phyloP scores from a whole-genome alignment of 2,888 invertebrate species.

The Drymonia ruficornis region DNA sequence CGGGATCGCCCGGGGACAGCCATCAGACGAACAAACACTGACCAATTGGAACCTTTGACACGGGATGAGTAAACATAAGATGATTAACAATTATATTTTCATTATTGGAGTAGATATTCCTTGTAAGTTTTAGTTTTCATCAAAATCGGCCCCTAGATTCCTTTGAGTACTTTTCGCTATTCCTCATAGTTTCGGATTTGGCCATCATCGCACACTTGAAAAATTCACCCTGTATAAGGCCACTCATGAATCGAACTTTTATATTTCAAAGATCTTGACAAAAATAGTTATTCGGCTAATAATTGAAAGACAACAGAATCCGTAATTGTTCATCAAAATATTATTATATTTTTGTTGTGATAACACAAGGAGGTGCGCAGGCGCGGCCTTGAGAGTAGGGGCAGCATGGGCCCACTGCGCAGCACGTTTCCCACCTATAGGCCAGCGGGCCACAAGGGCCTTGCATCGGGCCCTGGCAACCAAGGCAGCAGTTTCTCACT shows the following conservation, averaged over 20 bases:
- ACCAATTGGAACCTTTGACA: slow-evolving; percentile 37
- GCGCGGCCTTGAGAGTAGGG: slow-evolving; percentile 51
- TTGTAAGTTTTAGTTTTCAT: too few species aligned
- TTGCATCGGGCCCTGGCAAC: slow-evolving; percentile 65
- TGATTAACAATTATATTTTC: not conserved
- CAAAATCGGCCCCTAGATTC: too few species aligned
- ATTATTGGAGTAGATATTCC: too few species aligned
- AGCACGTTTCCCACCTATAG: slow-evolving; percentile 44
- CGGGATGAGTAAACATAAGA: slow-evolving; percentile 24
- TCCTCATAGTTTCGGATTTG: too few species aligned
- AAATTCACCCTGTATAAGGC: too few species aligned
- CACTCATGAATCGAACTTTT: too few species aligned
- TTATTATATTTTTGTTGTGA: slow-evolving; percentile 9
- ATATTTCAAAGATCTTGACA: too few species aligned
- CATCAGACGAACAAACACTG: slow-evolving; percentile 27
- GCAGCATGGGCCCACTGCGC: slow-evolving; percentile 62
- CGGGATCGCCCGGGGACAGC: slow-evolving; percentile 9
- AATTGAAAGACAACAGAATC: too few species aligned
- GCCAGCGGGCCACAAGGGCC: slow-evolving; percentile 62
- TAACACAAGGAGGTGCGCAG: slow-evolving; percentile 54
- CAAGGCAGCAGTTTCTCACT: slow-evolving; percentile 71
- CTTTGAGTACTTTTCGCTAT: too few species aligned
- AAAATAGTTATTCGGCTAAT: too few species aligned
- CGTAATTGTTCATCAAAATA: too few species aligned
- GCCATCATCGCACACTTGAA: too few species aligned